Conservation (phyloP, 2,888 invertebrate genomes). For the Apodemia zela region DNA sequence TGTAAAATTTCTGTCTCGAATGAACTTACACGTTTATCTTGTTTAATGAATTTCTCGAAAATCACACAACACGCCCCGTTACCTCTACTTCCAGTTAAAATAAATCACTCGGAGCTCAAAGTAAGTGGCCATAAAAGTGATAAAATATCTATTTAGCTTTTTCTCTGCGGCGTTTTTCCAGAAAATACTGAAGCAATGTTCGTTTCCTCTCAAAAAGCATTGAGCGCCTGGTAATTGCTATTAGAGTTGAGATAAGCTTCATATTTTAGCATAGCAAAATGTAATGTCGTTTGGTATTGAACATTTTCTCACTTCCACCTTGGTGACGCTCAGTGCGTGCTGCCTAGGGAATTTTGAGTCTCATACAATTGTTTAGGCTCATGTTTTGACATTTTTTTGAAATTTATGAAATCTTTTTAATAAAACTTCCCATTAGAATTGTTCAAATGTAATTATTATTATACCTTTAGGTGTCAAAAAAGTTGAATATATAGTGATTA, state of each 20-base stretch:
- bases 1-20: neutral
- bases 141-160: constrained; percentile 76
- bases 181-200: constrained; percentile 47
- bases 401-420: too few relatives aligned
- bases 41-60: constrained; percentile 29
- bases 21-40: constrained; percentile 18
- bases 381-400: too few relatives aligned
- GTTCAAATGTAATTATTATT: too few relatives aligned
- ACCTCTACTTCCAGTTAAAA: constrained; percentile 33
- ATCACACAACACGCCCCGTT: constrained; percentile 32
- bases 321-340: too few relatives aligned
- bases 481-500: too few relatives aligned
- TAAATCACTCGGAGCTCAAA: constrained; percentile 65
- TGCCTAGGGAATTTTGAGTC: too few relatives aligned
- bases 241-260: constrained; percentile 55
- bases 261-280: neutral
- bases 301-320: too few relatives aligned
- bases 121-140: constrained; percentile 73
- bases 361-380: too few relatives aligned
- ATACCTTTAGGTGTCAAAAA: too few relatives aligned
- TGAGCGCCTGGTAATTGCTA: constrained; percentile 68
- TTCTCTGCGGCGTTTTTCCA: constrained; percentile 50
- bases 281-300: neutral
- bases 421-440: too few relatives aligned
- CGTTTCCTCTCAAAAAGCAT: constrained; percentile 62